Evolutionary conservation across 35 echinoderm and acorn worm genomes (phyloP).

Genomic region (Apostichopus californicus): DNA sequence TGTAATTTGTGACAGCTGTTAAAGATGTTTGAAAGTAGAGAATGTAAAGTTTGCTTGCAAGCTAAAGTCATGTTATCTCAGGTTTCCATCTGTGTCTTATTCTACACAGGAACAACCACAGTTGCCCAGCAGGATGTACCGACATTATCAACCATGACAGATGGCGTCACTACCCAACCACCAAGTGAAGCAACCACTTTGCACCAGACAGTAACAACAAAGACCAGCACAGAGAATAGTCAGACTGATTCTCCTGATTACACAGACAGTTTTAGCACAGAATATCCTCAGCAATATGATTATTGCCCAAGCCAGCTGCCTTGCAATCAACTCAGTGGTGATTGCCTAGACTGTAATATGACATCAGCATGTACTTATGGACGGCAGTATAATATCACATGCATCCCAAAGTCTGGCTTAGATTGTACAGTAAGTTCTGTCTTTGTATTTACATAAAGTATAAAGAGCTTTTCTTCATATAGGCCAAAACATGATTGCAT

Average conservation of each 20-base stretch:
- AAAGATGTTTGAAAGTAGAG: too few species aligned
- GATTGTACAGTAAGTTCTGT: constrained; percentile 71
- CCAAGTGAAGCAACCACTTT: constrained; percentile 15
- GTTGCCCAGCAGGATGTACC: neutral
- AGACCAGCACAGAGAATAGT: neutral
- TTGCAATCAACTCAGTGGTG: constrained; percentile 63
- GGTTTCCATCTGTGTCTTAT: neutral
- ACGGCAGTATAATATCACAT: constrained; percentile 73
- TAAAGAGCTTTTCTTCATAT: too few species aligned
- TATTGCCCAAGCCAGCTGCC: constrained; percentile 56
- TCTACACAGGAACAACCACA: neutral
- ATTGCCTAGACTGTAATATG: constrained; percentile 78
- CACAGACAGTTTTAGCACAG: constrained; percentile 6
- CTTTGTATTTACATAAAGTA: neutral
- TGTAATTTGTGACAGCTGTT: too few species aligned
- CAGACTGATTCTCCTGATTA: neutral
- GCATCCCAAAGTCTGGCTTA: constrained; percentile 60
- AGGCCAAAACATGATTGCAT: too few species aligned
- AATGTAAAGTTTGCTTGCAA: too few species aligned
- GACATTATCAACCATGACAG: neutral
- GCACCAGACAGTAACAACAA: neutral
- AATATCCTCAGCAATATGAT: constrained; percentile 1
- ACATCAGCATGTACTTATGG: constrained; percentile 75
- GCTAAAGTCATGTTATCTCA: too few species aligned
- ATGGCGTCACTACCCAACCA: neutral